Evolutionary conservation across 2,888 invertebrate species (phyloP), one percentile per base, ranked within the genome.

Genomic region (Mechanitis messenoides): DNA sequence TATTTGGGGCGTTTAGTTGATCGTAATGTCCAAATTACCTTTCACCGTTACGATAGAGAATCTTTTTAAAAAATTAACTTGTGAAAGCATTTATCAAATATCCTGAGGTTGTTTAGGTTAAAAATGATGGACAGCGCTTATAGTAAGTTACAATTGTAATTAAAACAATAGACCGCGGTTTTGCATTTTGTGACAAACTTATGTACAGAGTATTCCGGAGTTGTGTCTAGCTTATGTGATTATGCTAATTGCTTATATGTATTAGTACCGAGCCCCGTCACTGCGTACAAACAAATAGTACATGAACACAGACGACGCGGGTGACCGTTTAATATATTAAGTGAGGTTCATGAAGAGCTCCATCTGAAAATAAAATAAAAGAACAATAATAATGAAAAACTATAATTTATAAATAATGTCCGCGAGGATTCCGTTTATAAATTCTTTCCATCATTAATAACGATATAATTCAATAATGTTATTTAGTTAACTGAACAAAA

Each of bases 101-200:
- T 5, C 28, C 20, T 20, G 20, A 20, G 20, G 20, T 20, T 20
- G 20, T 20, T 20, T 20, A 20, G 20, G 20, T 20, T 20, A 20
- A 20, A 20, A 20, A 20, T 20, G 20, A 20, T 20, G 20, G 20
- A 20, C 20, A 20, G 20, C 20, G n/a, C 20, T n/a, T 20, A 20
- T 7, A 28, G 50, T 28, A 50, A 9, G 50, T 64, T 67, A 63
- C 62, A 50, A 38, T 58, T 31, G 60, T 45, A 59, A 67, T 69
- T 63, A 71, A 71, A 64, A 50, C 74, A 74, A 77, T 74, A 74
- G 72, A 73, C 73, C 65, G 69, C 70, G 74, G 75, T 78, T 28
- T 77, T 75, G 75, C 74, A 79, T 79, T 75, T 72, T 72, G 50
- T 50, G 50, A 50, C 50, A 50, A 31, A 50, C 31, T 50, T 50